Conservation (phyloP, 2,113 vertebrate species). For the Pantherophis guttatus region DNA sequence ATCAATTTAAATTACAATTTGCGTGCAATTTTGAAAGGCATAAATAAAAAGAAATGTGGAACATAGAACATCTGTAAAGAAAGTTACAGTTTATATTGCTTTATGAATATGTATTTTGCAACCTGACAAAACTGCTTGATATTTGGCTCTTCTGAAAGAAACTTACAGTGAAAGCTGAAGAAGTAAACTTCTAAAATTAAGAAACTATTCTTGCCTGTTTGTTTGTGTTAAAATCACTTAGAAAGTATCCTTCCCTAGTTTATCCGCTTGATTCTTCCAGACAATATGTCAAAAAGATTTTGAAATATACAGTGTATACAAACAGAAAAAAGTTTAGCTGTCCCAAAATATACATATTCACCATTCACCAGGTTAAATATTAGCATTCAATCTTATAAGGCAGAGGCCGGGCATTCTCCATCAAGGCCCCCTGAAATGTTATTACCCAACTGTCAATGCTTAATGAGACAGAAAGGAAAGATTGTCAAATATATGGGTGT, state of each 20-base stretch:
- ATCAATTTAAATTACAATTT: not conserved
- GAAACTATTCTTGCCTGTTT: conserved; percentile 53
- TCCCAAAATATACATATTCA: not conserved
- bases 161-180: conserved; percentile 40
- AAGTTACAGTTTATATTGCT: conserved; percentile 31
- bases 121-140: conserved; percentile 30
- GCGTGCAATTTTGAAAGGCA: not conserved
- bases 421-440: not conserved
- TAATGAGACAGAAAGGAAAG: not conserved
- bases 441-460: not conserved
- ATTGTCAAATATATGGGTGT: not conserved
- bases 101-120: conserved; percentile 40
- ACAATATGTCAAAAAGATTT: conserved; percentile 68
- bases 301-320: conserved; percentile 38
- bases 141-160: conserved; percentile 48
- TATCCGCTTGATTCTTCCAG: conserved; percentile 57
- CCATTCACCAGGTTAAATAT: not conserved
- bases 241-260: conserved; percentile 46
- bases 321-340: not conserved
- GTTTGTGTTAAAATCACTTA: conserved; percentile 55
- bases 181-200: conserved; percentile 60
- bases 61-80: conserved; percentile 41
- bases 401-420: not conserved
- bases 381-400: not conserved
- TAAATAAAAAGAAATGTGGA: conserved; percentile 25